These are phyloP conservation scores for Eulemur rufifrons DNA, from an alignment of 2,113 vertebrate species.

Conservation along the genomic window DNA sequence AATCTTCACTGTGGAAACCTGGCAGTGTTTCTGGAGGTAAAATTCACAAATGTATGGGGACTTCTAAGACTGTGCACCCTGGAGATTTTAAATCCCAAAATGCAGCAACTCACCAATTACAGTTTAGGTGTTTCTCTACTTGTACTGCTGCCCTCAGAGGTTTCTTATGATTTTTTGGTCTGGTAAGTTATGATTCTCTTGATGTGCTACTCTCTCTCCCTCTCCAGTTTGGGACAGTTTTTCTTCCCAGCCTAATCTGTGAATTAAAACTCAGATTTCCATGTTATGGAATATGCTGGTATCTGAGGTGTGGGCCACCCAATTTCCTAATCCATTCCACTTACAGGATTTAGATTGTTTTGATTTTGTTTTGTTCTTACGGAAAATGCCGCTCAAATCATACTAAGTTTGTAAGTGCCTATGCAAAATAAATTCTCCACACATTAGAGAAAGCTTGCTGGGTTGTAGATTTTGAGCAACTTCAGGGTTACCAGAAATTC, in stretches of 20 bases:
- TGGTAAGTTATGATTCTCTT: too few relatives aligned
- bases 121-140: too few relatives aligned
- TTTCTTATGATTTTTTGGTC: too few relatives aligned
- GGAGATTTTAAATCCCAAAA: too few relatives aligned
- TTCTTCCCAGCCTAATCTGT: background rate
- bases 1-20: too few relatives aligned
- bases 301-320: background rate
- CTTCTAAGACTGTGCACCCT: too few relatives aligned
- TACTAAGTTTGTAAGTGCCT: background rate
- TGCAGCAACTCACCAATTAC: too few relatives aligned
- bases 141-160: too few relatives aligned
- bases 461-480: background rate
- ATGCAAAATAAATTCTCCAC: background rate
- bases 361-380: background rate
- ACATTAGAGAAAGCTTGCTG: background rate
- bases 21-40: too few relatives aligned
- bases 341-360: background rate
- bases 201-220: too few relatives aligned
- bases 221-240: too few relatives aligned
- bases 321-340: background rate
- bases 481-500: background rate
- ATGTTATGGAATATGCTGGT: background rate
- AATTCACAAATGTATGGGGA: too few relatives aligned
- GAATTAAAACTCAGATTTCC: background rate
- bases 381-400: background rate